These are phyloP conservation scores for Tympanuchus pallidicinctus DNA, from an alignment of 2,113 vertebrate genomes.

Conservation along the genomic window DNA sequence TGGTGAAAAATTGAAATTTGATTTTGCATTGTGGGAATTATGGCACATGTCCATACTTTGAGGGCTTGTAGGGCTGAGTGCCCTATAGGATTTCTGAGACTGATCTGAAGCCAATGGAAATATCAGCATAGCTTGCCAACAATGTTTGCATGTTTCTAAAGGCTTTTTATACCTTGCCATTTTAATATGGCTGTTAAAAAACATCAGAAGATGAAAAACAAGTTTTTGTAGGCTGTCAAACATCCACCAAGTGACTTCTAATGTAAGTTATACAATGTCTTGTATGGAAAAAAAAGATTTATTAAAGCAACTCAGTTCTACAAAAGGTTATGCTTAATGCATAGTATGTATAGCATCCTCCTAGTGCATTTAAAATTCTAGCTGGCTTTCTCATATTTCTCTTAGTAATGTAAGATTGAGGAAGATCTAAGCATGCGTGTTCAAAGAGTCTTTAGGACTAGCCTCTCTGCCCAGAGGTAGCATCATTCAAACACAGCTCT, in stretches of 20 bases:
- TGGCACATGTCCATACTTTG: background rate
- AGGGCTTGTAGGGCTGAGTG: background rate
- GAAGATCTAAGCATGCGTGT: background rate
- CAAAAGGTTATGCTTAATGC: no score
- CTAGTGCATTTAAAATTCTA: background rate
- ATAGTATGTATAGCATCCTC: background rate
- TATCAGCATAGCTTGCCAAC: background rate
- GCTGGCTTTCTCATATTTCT: background rate
- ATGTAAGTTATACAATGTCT: background rate
- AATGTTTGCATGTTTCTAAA: background rate
- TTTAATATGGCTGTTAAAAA: background rate
- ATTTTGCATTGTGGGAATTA: background rate
- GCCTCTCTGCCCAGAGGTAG: background rate
- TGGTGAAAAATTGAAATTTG: background rate
- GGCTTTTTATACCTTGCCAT: background rate
- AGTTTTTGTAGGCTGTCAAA: background rate
- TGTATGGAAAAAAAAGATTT: background rate
- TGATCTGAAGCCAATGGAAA: background rate
- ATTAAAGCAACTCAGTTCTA: background rate
- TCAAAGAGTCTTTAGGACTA: background rate
- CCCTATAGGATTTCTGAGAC: background rate
- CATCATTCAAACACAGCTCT: background rate
- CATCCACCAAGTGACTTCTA: background rate
- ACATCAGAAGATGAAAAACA: background rate
- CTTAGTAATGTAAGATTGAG: background rate